Conservation (phyloP, 2,888 invertebrate species). For the Elysia crispata region DNA sequence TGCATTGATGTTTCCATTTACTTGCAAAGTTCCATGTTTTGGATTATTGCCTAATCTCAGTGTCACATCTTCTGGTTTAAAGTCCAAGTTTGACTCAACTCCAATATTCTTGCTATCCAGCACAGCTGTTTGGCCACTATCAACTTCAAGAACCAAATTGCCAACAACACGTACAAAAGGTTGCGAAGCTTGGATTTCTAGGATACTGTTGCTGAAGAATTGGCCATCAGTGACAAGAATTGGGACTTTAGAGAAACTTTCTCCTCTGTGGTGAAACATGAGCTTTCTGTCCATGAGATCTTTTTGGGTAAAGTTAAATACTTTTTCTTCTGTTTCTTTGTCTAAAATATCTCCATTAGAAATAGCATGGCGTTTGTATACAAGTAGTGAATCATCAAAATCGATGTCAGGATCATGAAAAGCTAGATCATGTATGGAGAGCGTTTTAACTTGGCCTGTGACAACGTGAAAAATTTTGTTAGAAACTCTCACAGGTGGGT, state of each 20-base stretch:
- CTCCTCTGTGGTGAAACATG: constrained; percentile 89
- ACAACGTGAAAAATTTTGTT: constrained; percentile 91
- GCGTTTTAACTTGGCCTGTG: constrained; percentile 86
- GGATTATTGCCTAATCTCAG: constrained; percentile 70
- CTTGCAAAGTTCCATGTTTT: constrained; percentile 76
- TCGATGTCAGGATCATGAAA: constrained; percentile 91
- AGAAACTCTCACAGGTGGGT: constrained; percentile 87
- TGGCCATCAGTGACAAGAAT: constrained; percentile 93
- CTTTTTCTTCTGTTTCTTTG: constrained; percentile 80
- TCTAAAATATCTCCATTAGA: constrained; percentile 89
- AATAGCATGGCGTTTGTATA: constrained; percentile 88
- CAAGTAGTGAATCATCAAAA: constrained; percentile 86
- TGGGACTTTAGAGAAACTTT: constrained; percentile 86
- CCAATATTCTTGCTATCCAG: constrained; percentile 76
- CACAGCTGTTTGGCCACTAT: constrained; percentile 64
- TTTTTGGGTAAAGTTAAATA: constrained; percentile 91
- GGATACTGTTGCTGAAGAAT: constrained; percentile 87
- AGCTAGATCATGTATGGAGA: constrained; percentile 87
- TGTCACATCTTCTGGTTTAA: constrained; percentile 74
- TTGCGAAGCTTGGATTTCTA: constrained; percentile 92
- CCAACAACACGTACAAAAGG: constrained; percentile 86
- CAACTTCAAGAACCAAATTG: constrained; percentile 75
- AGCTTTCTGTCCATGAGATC: constrained; percentile 91
- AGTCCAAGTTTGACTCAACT: constrained; percentile 82
- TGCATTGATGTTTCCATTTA: constrained; percentile 64